A percentile compares a stretch with the other conserved stretches of the same genome.
Evolutionary conservation across 2,888 invertebrate genomes (phyloP).

Genomic region (Aspidiotus destructor): DNA sequence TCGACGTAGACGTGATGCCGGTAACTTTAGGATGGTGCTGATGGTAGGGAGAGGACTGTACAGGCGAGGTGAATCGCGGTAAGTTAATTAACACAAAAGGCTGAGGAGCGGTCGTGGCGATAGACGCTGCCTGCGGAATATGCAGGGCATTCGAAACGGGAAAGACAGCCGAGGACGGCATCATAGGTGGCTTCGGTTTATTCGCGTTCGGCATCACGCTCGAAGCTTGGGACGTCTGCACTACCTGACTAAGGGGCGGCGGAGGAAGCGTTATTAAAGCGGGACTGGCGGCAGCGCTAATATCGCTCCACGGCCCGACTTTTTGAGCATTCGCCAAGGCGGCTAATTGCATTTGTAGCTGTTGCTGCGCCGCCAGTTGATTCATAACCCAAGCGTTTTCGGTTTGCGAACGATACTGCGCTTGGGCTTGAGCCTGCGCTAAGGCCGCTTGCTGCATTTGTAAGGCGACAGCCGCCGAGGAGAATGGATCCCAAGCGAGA

Average conservation of each 20-base stretch:
- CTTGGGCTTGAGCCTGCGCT: constrained; percentile 33
- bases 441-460: constrained; percentile 34
- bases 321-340: constrained; percentile 31
- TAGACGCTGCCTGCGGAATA: constrained; percentile 36
- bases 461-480: constrained; percentile 33
- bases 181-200: constrained; percentile 32
- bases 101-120: constrained; percentile 25
- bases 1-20: constrained; percentile 16
- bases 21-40: constrained; percentile 10
- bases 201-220: constrained; percentile 22
- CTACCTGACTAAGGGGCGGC: constrained; percentile 16
- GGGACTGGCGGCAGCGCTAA: constrained; percentile 19
- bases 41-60: constrained; percentile 7
- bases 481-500: constrained; percentile 37
- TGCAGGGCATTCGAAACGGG: constrained; percentile 34
- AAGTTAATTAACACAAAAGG: constrained; percentile 29
- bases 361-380: constrained; percentile 35
- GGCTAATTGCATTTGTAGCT: constrained; percentile 35
- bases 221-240: constrained; percentile 16
- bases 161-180: constrained; percentile 29
- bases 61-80: constrained; percentile 16
- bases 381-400: constrained; percentile 35
- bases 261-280: constrained; percentile 18
- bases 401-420: constrained; percentile 31
- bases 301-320: constrained; percentile 19